Evolutionary conservation across 1,140 invertebrate species (phyloP), one percentile per base, ranked within the genome.

Genomic region (Leptonema lineaticorne): DNA sequence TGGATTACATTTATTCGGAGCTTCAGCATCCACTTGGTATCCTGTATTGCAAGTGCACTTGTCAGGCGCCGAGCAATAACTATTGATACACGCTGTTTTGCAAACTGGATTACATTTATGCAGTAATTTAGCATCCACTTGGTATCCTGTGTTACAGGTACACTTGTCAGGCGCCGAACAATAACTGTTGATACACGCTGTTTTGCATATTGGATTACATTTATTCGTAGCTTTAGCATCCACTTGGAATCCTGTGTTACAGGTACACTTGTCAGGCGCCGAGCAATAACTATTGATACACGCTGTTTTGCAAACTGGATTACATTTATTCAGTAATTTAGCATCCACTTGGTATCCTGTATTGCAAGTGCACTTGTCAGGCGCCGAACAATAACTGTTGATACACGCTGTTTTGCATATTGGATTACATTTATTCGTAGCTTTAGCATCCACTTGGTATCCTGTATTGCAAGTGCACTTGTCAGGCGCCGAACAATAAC

Each of bases 161-260:
- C 85, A 87, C 9, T 67, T 69, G n/a, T 85, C 75, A 1, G 85
- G 85, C 0, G 69, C 75, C 22, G 74, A 65, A 64, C 86, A 87
- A n/a, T 72, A 71, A 1, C 83, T 81, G 62, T 85, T 80, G 1
- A 62, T 80, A 84, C 80, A 82, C 8, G 74, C 29, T 8, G 70
- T 53, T 0, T 63, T 73, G 68, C 83, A 85, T 16, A 75, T 48
- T 0, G 83, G 81, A 30, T 75, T 65, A 63, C 84, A 85, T 8
- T 71, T 74, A 16, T 73, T 59, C 33, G 74, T 75, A n/a, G 56
- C 75, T 33, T 59, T 74, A 75, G 8, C 11, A 14, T 56, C 26
- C 18, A 63, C 16, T 11, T 70, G 69, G 68, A 81, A 86, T n/a
- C 85, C 85, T 18, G 78, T 74, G 67, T 81, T 66, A 73, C 86